These are phyloP conservation scores for Nettapus auritus DNA, from an alignment of 2,113 vertebrate species.

Conservation along the genomic window DNA sequence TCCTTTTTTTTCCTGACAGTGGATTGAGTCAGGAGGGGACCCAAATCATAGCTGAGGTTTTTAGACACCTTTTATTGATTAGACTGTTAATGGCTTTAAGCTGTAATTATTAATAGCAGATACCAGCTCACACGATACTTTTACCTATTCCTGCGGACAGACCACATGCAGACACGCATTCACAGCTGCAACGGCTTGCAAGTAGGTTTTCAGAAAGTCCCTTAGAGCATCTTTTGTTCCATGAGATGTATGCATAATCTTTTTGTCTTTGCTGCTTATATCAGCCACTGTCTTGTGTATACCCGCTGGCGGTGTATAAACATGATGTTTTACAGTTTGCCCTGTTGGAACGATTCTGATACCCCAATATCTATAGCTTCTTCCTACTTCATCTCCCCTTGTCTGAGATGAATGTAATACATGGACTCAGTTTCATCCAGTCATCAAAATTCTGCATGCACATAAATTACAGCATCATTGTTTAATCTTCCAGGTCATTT, in stretches of 20 bases:
- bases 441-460: background rate
- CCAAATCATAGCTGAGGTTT: background rate
- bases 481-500: background rate
- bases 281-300: background rate
- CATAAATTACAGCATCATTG: background rate
- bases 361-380: rapidly evolving
- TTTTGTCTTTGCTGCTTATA: background rate
- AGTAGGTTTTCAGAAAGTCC: background rate
- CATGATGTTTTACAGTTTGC: background rate
- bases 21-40: background rate
- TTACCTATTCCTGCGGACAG: background rate
- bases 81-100: background rate
- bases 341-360: background rate
- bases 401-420: rapidly evolving
- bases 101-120: background rate
- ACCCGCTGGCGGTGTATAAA: background rate
- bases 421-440: background rate
- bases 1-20: background rate
- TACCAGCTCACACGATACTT: background rate
- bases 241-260: background rate
- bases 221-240: background rate
- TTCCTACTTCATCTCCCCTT: background rate
- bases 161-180: background rate
- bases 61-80: background rate
- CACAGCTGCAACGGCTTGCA: background rate